Evolutionary conservation across 2,797 vertebrate genomes (phyloP).

Genomic region (Oryzias sinensis): DNA sequence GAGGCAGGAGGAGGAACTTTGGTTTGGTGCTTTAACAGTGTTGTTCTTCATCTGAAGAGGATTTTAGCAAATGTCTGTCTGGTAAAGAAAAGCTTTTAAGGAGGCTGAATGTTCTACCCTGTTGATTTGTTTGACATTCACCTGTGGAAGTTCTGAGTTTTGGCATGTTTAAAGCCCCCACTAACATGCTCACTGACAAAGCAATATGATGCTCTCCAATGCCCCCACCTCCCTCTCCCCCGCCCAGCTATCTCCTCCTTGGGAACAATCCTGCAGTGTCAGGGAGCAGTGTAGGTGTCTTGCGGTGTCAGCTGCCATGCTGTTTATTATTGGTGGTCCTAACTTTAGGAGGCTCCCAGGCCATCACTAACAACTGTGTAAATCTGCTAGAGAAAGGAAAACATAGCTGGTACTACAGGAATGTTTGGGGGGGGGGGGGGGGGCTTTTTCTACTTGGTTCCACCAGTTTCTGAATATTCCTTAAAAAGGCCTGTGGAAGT

Average conservation of each 20-base stretch:
- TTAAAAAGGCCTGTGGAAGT: conserved; percentile 40
- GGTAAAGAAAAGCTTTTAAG: too few relatives aligned
- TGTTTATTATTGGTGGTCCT: conserved; percentile 86
- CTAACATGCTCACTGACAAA: conserved; percentile 14
- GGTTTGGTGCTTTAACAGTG: too few relatives aligned
- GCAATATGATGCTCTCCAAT: conserved; percentile 1
- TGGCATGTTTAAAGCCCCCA: background rate
- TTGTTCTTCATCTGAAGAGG: too few relatives aligned
- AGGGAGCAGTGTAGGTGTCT: conserved; percentile 84
- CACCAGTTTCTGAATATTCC: conserved; percentile 74
- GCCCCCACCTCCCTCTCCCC: conserved; percentile 32
- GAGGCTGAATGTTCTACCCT: too few relatives aligned
- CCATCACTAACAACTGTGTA: conserved; percentile 84
- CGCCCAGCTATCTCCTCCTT: conserved; percentile 32
- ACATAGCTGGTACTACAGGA: conserved; percentile 78
- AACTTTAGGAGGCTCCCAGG: conserved; percentile 77
- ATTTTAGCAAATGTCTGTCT: too few relatives aligned
- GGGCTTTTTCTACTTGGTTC: conserved; percentile 73
- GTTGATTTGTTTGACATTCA: too few relatives aligned
- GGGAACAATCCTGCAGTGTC: conserved; percentile 85
- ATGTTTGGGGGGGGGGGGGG: conserved; percentile 75
- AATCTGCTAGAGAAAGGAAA: conserved; percentile 88
- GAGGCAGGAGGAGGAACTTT: too few relatives aligned
- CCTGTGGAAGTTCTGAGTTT: too few relatives aligned
- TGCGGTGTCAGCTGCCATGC: conserved; percentile 81